phyloP scores from a whole-genome alignment of 2,113 vertebrate genomes.

The Ahaetulla prasina region DNA sequence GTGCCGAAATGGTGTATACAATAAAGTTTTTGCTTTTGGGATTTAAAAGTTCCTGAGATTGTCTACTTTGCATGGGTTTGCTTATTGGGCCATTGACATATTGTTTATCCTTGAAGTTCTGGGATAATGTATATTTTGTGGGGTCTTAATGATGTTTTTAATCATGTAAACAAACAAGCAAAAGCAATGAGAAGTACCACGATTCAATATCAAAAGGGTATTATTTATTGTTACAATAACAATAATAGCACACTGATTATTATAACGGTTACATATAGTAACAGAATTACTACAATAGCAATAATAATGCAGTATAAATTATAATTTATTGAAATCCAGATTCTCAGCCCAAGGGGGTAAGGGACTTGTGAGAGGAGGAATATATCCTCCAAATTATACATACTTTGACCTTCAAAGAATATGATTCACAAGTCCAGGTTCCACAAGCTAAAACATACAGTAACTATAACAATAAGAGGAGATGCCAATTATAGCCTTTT shows the following conservation, averaged over 20 bases:
- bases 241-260: neutral
- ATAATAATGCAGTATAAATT: neutral
- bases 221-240: neutral
- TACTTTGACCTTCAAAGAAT: neutral
- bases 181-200: neutral
- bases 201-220: neutral
- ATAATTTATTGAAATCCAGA: neutral
- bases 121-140: neutral
- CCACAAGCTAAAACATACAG: neutral
- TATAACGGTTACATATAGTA: neutral
- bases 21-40: too few species aligned
- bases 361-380: too few species aligned
- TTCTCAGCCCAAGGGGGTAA: neutral
- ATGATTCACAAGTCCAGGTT: neutral
- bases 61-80: too few species aligned
- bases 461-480: neutral
- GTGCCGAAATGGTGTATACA: too few species aligned
- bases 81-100: too few species aligned
- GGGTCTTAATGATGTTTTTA: neutral
- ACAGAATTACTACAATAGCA: neutral
- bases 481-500: neutral
- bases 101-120: neutral
- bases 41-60: too few species aligned
- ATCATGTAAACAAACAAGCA: neutral
- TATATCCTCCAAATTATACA: too few species aligned